Conservation (phyloP, 1,140 invertebrate species). For the Atta texana region DNA sequence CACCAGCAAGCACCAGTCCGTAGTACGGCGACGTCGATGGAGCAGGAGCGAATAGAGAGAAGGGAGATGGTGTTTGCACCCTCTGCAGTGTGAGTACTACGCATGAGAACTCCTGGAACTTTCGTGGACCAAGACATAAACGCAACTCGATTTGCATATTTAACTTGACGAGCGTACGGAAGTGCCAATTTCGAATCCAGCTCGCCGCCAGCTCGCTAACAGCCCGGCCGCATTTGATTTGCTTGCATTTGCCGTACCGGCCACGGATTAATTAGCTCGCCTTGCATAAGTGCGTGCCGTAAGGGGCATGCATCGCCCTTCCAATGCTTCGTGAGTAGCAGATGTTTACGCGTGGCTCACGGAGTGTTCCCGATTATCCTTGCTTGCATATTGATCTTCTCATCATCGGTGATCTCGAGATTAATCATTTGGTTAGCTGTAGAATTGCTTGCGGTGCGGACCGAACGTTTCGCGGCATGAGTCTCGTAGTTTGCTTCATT, state of each 20-base stretch:
- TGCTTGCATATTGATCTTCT: slow-evolving; percentile 6
- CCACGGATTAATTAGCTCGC: slow-evolving; percentile 70
- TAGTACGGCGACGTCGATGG: background rate
- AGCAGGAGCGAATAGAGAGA: background rate
- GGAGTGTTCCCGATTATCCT: background rate
- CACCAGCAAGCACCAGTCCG: too few relatives aligned
- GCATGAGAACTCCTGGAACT: slow-evolving; percentile 25
- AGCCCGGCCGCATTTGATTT: slow-evolving; percentile 67
- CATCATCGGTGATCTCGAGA: slow-evolving; percentile 22
- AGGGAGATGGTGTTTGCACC: slow-evolving; percentile 54
- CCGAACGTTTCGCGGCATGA: background rate
- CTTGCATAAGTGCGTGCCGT: slow-evolving; percentile 49
- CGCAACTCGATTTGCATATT: slow-evolving; percentile 76
- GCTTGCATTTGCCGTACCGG: slow-evolving; percentile 58
- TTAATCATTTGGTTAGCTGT: slow-evolving; percentile 28
- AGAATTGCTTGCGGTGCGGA: slow-evolving; percentile 14
- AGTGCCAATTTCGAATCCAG: slow-evolving; percentile 8
- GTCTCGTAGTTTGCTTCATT: slow-evolving; percentile 6
- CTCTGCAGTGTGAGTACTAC: background rate
- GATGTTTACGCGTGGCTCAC: slow-evolving; percentile 12
- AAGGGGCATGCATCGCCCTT: background rate
- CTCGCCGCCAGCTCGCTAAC: background rate
- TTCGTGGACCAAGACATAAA: slow-evolving; percentile 68
- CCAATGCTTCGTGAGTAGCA: background rate
- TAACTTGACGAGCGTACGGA: slow-evolving; percentile 64